These are phyloP conservation scores for Rhagologus leucostigma DNA, from an alignment of 2,113 vertebrate species.

Conservation along the genomic window DNA sequence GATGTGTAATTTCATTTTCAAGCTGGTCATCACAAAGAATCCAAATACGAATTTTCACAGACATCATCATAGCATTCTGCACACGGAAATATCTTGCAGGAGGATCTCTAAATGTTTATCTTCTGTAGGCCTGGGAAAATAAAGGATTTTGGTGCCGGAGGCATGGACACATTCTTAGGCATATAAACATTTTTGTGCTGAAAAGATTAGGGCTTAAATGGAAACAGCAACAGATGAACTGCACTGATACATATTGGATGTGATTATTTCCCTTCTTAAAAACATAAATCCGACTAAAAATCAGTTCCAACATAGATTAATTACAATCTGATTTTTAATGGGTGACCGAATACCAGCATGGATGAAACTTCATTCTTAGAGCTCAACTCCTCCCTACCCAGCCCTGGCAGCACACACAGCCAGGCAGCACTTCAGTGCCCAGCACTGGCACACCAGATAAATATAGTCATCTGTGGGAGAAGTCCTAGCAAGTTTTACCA, in stretches of 20 bases:
- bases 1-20: neutral
- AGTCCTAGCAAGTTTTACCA: neutral
- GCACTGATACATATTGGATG: neutral
- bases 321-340: neutral
- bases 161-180: neutral
- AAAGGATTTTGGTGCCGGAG: neutral
- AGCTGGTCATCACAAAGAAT: neutral
- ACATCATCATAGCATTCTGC: neutral
- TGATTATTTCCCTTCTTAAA: neutral
- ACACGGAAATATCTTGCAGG: neutral
- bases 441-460: neutral
- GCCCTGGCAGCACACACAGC: neutral
- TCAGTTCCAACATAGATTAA: neutral
- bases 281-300: neutral
- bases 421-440: neutral
- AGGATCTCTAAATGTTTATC: conserved; percentile 1
- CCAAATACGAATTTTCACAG: neutral
- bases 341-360: neutral
- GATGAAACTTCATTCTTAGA: neutral
- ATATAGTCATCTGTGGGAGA: neutral
- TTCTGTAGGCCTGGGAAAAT: neutral
- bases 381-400: neutral
- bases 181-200: neutral
- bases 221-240: neutral
- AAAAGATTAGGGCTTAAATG: neutral